Percentiles rank a stretch among this genome's conserved stretches.
These are phyloP conservation scores for Trachythela sp. DNA, from an alignment of 64 coral and sea anemone genomes.

Conservation along the genomic window DNA sequence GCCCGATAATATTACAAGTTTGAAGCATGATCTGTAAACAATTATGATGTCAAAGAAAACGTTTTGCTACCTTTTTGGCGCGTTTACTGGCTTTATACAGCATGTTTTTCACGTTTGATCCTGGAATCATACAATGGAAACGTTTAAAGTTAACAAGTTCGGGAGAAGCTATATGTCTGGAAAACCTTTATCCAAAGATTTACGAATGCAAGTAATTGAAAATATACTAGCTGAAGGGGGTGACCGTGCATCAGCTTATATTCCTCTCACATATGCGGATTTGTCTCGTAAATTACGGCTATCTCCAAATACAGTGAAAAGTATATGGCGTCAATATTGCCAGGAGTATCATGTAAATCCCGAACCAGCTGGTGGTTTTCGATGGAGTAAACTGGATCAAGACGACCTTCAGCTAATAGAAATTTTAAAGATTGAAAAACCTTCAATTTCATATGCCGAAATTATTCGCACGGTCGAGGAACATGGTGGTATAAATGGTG, in stretches of 20 bases:
- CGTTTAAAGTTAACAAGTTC: conserved; percentile 19
- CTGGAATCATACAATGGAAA: neutral
- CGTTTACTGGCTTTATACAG: neutral
- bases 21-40: neutral
- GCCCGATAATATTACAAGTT: neutral
- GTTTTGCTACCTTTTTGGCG: neutral
- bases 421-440: conserved; percentile 24
- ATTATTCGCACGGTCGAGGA: neutral
- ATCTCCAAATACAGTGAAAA: conserved; percentile 23
- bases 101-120: neutral
- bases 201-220: conserved; percentile 10
- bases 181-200: conserved; percentile 26
- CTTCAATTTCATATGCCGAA: neutral
- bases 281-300: conserved; percentile 5
- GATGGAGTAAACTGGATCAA: neutral
- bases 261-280: conserved; percentile 1
- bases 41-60: neutral
- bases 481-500: conserved; percentile 16
- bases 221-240: neutral
- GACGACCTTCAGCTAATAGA: neutral
- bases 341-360: conserved; percentile 24
- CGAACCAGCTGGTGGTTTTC: neutral
- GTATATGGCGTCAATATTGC: conserved; percentile 6
- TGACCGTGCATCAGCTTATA: conserved; percentile 14
- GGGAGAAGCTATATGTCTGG: conserved; percentile 20